Percentiles rank a stretch among this genome's conserved stretches.
These are phyloP conservation scores for Erinaceus europaeus DNA, from an alignment of 2,113 vertebrate species.

Conservation along the genomic window DNA sequence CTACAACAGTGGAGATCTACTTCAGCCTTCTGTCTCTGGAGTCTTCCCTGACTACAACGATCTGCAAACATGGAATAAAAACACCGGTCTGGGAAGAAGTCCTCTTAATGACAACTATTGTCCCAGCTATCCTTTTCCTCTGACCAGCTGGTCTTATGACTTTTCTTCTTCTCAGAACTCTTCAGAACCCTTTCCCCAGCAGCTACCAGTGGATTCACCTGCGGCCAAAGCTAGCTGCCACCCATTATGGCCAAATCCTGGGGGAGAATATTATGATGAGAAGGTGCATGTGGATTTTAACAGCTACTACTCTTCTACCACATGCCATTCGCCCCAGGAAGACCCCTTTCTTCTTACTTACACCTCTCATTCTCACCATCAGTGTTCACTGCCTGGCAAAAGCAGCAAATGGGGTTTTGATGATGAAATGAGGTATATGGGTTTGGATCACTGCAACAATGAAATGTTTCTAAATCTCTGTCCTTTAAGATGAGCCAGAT, in stretches of 20 bases:
- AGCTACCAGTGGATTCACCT: not conserved
- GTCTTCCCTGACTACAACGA: constrained; percentile 27
- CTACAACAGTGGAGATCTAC: constrained; percentile 46
- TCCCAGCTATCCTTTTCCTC: constrained; percentile 10
- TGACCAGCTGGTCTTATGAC: constrained; percentile 44
- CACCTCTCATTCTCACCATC: not conserved
- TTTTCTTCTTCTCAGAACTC: constrained; percentile 43
- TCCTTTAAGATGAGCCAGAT: constrained; percentile 54
- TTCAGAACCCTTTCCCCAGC: constrained; percentile 40
- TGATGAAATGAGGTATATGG: not conserved
- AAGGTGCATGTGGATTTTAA: constrained; percentile 19
- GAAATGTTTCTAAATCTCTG: constrained; percentile 68
- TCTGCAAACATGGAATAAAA: constrained; percentile 56
- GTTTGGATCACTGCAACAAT: constrained; percentile 39
- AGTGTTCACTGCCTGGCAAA: not conserved
- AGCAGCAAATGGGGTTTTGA: constrained; percentile 3
- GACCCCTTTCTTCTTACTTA: constrained; percentile 31
- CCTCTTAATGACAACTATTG: not conserved
- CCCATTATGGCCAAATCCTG: not conserved
- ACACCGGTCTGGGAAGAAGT: not conserved
- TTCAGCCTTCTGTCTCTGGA: constrained; percentile 39
- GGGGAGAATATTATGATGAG: constrained; percentile 40
- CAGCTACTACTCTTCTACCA: not conserved
- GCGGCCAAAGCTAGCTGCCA: not conserved
- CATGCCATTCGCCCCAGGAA: not conserved